These are phyloP conservation scores for Nothocercus julius DNA, from an alignment of 2,113 vertebrate species.

Conservation along the genomic window DNA sequence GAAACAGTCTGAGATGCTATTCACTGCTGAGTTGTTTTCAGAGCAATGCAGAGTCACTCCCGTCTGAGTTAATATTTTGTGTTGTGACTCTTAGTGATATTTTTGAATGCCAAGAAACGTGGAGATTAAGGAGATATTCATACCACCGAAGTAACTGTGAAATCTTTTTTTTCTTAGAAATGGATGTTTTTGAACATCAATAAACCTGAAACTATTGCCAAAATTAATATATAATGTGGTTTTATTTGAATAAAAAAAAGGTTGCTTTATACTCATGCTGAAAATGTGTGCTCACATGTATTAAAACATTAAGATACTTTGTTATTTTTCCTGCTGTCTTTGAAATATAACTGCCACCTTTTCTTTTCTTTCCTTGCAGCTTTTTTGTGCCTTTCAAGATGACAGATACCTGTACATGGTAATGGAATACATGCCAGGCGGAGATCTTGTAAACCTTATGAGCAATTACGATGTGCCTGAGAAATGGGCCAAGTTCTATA, in stretches of 20 bases:
- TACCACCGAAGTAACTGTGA: neutral
- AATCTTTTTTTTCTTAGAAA: neutral
- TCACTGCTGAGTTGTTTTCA: neutral
- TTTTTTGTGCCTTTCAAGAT: conserved; percentile 99
- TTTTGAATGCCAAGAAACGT: neutral
- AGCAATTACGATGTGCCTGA: conserved; percentile 99
- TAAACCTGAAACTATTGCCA: neutral
- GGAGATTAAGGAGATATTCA: neutral
- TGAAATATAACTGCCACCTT: conserved; percentile 1
- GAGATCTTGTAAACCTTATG: conserved; percentile 98
- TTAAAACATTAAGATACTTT: neutral
- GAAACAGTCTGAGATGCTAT: neutral
- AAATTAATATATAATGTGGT: neutral
- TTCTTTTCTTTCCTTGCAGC: conserved; percentile 69
- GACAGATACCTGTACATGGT: conserved; percentile 98
- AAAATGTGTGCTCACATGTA: neutral
- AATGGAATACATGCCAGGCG: conserved; percentile 99
- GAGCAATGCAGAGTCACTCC: neutral
- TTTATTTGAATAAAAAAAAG: neutral
- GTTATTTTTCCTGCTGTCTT: neutral
- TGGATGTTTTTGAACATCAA: neutral
- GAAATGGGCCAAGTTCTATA: conserved; percentile 99
- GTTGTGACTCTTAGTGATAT: neutral
- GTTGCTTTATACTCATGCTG: neutral
- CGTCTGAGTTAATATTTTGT: neutral